Base-by-base conservation (phyloP, 2,888 invertebrate species). In the Andrena chrysosceles region DNA sequence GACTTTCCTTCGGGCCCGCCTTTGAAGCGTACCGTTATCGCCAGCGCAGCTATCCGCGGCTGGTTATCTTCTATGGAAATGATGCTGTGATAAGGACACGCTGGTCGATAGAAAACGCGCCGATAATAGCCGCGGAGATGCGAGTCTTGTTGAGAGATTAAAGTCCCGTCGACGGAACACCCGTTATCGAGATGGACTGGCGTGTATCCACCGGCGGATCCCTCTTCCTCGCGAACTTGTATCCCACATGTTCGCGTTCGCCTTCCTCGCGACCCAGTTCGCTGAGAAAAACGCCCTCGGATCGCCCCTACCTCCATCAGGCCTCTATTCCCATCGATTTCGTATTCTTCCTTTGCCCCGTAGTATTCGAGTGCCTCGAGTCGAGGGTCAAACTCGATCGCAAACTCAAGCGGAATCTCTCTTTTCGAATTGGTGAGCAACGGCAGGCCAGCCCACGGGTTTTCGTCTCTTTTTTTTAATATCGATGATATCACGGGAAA, bases 401-500 rank as follows among this genome's bases (percentile, higher is more conserved):
- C 23, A 54, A 8, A 54, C 56, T 23, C 23, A 10, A 4, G 8
- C 20, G 8, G 20, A 4, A 35, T 77, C 66, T 81, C 74, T 77
- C 67, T 66, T 67, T 42, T 56, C 16, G 33, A 56, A 8, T 66
- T 60, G 16, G 52, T 29, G 10, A 54, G 52, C 70, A 77, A 74
- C 35, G 54, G 70, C 54, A 52, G 4, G 2, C 7, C 35, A 10
- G 69, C 64, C 86, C 63, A 79, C 86, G 70, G 49, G 54, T 72
- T 86, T 84, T 74, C 64, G 74, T 68, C 8, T 10, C 2, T 29
- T 29, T 20, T 26, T 10, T 80, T 71, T 29, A 60, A 16, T 26
- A 68, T 54, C 77, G 86, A 79, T 87, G 87, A 88, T 56, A 69
- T 88, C 87, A 86, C 31, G 66, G 71, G 75, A 70, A 78, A 81